Conservation (phyloP, 2,797 vertebrate genomes). For the Microhierax caerulescens region DNA sequence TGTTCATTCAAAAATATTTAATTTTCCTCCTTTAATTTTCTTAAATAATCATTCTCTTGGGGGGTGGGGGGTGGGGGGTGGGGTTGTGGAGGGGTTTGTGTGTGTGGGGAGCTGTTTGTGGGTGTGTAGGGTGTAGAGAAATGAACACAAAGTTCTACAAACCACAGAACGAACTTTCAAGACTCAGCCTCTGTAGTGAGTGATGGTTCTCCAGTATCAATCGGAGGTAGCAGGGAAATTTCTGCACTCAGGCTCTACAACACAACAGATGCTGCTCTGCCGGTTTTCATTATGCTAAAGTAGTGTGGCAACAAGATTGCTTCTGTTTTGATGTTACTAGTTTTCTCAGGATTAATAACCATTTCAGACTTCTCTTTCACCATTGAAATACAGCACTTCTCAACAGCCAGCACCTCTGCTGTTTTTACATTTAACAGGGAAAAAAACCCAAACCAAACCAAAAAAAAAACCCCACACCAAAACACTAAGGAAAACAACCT, state of each 20-base stretch:
- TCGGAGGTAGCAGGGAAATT: neutral
- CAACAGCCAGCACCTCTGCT: neutral
- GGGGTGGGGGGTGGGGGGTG: too few species aligned
- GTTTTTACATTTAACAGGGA: neutral
- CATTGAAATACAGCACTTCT: neutral
- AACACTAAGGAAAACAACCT: neutral
- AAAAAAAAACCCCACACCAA: neutral
- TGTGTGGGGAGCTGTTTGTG: too few species aligned
- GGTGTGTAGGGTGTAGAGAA: neutral
- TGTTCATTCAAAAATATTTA: neutral
- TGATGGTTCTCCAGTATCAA: neutral
- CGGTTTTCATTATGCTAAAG: slow-evolving; percentile 1
- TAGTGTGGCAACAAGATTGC: neutral
- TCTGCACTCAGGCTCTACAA: neutral
- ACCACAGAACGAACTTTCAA: neutral
- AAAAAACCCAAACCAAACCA: too few species aligned
- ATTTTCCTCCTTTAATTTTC: neutral
- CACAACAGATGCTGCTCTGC: neutral
- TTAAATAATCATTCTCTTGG: neutral
- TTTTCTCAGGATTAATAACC: neutral
- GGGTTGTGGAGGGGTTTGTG: too few species aligned
- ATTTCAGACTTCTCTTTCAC: neutral
- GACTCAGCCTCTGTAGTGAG: neutral
- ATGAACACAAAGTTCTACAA: neutral
- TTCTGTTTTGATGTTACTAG: neutral